Evolutionary conservation across 2,113 vertebrate species (phyloP), one percentile per base, ranked within the genome.

Genomic region (Gasterosteus nipponicus): DNA sequence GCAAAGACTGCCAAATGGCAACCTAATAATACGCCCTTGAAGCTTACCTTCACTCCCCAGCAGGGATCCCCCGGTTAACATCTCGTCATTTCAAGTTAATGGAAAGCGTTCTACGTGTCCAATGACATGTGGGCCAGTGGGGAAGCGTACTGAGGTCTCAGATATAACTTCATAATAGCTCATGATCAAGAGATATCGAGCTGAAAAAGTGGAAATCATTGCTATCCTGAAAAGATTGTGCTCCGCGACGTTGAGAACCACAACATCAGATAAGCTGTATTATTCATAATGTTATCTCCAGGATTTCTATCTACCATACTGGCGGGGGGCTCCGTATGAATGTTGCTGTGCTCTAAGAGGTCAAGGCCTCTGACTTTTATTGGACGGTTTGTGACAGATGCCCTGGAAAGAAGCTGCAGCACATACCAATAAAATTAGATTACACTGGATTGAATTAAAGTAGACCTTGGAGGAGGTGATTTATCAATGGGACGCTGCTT

Each of bases 361-460:
- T 93, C 92, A 92, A 89, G 90, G 87, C 90, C 75, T 41, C 1
- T 2, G 75, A 78, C 53, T 83, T 92, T 92, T 88, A 90, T 88
- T 85, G 83, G 90, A 78, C 60, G 73, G 44, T 74, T 85, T 80
- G 86, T 89, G 87, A 92, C 90, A 78, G 88, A 90, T 90, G 90
- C 92, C 92, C 90, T 89, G 86, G 90, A 79, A 63, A 86, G 90
- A 87, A 69, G 82, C 86, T 66, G 80, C 83, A 76, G 89, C 84
- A 87, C 90, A 86, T 88, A 84, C 86, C 88, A 85, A 89, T 92
- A 89, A 91, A 91, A 91, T 89, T 69, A 81, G 85, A 92, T 89
- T 84, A 86, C 86, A 44, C 76, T 53, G 78, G 86, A 90, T 87
- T 88, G 88, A 90, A 92, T 91, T 93, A 89, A 87, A 88, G 82